A percentile compares a stretch with the other conserved stretches of the same genome.
These are phyloP conservation scores for Pomacea maculata DNA, from an alignment of 1,140 invertebrate species.

Conservation along the genomic window DNA sequence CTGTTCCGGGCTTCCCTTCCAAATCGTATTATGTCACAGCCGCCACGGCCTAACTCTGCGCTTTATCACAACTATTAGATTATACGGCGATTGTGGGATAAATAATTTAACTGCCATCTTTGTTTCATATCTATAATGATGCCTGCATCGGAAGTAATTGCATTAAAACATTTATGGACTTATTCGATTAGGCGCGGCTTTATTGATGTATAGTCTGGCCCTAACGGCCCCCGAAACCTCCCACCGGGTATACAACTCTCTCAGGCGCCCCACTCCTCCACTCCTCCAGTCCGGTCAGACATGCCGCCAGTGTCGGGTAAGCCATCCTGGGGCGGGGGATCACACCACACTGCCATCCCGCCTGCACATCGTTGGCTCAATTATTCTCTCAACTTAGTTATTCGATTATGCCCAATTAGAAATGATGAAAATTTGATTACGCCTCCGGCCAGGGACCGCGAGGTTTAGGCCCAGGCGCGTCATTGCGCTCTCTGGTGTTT, in stretches of 20 bases:
- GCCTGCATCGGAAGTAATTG: constrained; percentile 39
- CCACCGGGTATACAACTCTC: neutral
- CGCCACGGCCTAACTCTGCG: constrained; percentile 32
- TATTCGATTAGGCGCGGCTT: constrained; percentile 37
- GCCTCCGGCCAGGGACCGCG: neutral
- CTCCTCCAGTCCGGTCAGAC: neutral
- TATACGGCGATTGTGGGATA: constrained; percentile 41
- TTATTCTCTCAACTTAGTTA: constrained; percentile 29
- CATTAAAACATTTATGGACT: constrained; percentile 46
- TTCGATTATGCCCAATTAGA: constrained; percentile 31
- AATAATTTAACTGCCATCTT: constrained; percentile 54
- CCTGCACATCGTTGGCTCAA: constrained; percentile 21
- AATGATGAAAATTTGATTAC: constrained; percentile 36
- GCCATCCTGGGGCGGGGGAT: neutral
- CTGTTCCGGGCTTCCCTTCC: constrained; percentile 10
- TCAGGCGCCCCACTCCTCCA: neutral
- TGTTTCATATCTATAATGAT: constrained; percentile 56
- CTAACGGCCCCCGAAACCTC: constrained; percentile 6
- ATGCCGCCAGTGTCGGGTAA: too few species aligned
- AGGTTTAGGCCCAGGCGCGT: constrained; percentile 12
- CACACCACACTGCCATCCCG: neutral
- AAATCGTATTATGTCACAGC: constrained; percentile 39
- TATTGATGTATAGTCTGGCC: constrained; percentile 26
- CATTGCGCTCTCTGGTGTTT: constrained; percentile 12
- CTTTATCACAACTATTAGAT: constrained; percentile 52